Conservation (phyloP, 2,888 invertebrate genomes). For the Chirona hameri region DNA sequence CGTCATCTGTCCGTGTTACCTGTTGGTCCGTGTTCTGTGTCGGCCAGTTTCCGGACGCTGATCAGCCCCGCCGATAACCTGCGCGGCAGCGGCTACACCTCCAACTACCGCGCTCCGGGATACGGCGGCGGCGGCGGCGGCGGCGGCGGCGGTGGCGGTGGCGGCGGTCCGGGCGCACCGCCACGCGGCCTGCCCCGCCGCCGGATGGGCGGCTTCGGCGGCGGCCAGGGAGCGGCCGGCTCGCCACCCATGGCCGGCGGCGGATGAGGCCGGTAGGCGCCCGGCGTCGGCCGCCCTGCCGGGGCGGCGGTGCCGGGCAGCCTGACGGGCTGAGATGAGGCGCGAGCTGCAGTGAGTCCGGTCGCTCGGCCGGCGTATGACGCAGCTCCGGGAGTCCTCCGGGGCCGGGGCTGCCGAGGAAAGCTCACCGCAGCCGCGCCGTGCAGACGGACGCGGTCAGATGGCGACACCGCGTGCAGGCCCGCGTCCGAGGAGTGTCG, state of each 20-base stretch:
- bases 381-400: background rate
- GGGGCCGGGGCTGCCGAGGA: slow-evolving; percentile 9
- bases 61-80: background rate
- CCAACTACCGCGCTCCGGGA: slow-evolving; percentile 3
- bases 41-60: background rate
- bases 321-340: background rate
- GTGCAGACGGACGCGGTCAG: background rate
- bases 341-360: background rate
- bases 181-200: background rate
- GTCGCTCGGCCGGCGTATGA: background rate
- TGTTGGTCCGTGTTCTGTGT: no score
- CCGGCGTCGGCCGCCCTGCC: background rate
- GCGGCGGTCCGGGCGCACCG: background rate
- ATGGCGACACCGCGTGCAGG: background rate
- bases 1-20: no score
- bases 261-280: slow-evolving; percentile 10
- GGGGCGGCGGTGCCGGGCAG: slow-evolving; percentile 2
- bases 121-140: background rate
- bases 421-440: background rate
- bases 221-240: slow-evolving; percentile 3
- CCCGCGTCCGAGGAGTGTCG: background rate
- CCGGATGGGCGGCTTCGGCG: slow-evolving; percentile 9
- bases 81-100: background rate
- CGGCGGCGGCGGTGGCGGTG: background rate
- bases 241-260: slow-evolving; percentile 22